Evolutionary conservation across 1,140 invertebrate genomes (phyloP), one percentile per base, ranked within the genome.

Genomic region (Drosophila burlai): DNA sequence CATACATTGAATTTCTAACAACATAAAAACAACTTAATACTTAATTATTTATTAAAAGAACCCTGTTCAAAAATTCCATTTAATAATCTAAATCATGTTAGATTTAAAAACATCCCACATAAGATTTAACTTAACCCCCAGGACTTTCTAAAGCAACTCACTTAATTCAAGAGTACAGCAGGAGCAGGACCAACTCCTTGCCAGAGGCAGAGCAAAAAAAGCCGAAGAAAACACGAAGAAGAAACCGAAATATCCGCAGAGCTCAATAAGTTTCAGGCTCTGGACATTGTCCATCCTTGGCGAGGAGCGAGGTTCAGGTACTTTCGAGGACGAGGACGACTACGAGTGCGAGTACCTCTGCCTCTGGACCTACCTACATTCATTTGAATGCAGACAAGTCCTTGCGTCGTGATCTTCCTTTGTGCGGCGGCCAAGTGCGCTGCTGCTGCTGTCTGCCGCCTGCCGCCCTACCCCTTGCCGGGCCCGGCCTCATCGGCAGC

Each of bases 361-460:
- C 55, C 38, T 38, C 3, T 60, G 62, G 65, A 76, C 76, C 68
- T 83, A 81, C 77, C 72, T 86, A 80, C 83, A 67, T 82, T 74
- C 59, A 89, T 91, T 91, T 84, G 74, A 91, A 91, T 91, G 89
- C 79, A 91, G 89, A 91, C 89, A 91, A 91, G 89, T 91, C 89
- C 89, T 83, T 84, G 83, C 69, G 80, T 72, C 83, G 82, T 76
- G 74, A 73, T 83, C 84, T 83, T 89, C 85, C 78, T 90, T 89
- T 89, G 84, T 90, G 79, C 77, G 85, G 84, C 80, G 81, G 84
- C 84, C 84, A 87, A 87, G 84, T 87, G 84, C 83, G 83, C 73
- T 75, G 80, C 59, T 75, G 80, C 59, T 82, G 83, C 85, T 43
- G 40, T 36, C 42, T 21, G 43, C 43, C 18, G 43, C n/a, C 78